Conservation (phyloP, 64 coral and sea anemone species). For the Catalaphyllia jardinei region DNA sequence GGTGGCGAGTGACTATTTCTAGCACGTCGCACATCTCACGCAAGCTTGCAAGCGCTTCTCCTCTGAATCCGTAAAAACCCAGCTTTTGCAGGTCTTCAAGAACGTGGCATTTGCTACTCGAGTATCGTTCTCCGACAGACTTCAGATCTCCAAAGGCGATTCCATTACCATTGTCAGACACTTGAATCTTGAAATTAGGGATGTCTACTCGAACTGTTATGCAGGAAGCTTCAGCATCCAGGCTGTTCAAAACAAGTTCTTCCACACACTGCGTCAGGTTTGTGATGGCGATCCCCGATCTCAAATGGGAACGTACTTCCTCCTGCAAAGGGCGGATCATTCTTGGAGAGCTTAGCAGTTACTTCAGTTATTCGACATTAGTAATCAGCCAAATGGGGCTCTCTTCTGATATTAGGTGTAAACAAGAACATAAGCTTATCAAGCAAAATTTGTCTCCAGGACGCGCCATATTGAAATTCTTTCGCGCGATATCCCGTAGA, state of each 20-base stretch:
- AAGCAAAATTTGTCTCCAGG: no score
- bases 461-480: constrained; percentile 20
- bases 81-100: constrained; percentile 72
- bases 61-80: constrained; percentile 81
- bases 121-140: constrained; percentile 77
- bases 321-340: constrained; percentile 82
- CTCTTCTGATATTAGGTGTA: no score
- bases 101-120: constrained; percentile 89
- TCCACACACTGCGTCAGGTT: constrained; percentile 88
- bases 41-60: constrained; percentile 93
- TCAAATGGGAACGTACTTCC: constrained; percentile 77
- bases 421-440: background rate
- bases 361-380: background rate
- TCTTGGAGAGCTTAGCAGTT: background rate
- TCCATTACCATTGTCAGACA: constrained; percentile 86
- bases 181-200: constrained; percentile 72
- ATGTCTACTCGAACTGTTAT: constrained; percentile 84
- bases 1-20: constrained; percentile 85
- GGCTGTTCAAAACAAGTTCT: constrained; percentile 90
- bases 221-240: constrained; percentile 83
- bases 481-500: background rate
- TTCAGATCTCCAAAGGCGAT: constrained; percentile 65
- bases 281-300: constrained; percentile 87
- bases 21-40: constrained; percentile 72
- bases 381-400: background rate